Evolutionary conservation across 2,797 vertebrate genomes (phyloP).

Genomic region (Urophycis tenuis): DNA sequence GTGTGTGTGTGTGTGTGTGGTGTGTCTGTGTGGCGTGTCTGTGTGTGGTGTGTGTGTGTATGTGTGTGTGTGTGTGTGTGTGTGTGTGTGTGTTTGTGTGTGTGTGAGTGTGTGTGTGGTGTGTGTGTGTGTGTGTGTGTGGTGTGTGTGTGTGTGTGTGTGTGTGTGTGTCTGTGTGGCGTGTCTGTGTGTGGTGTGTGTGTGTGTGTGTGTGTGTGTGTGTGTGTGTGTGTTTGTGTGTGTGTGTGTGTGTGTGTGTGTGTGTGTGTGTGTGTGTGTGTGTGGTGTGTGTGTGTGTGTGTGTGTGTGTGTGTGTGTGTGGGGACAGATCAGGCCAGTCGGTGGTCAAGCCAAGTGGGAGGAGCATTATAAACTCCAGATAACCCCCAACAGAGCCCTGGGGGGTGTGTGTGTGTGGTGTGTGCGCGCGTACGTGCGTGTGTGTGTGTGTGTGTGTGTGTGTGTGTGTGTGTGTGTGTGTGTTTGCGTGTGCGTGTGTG

Average conservation of each 20-base stretch:
- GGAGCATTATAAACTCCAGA: conserved; percentile 47
- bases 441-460: not conserved
- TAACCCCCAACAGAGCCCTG: conserved; percentile 37
- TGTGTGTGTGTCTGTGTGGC: conserved; percentile 4
- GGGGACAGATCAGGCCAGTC: conserved; percentile 14
- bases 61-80: not conserved
- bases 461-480: not conserved
- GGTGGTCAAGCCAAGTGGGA: conserved; percentile 31
- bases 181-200: conserved; percentile 4
- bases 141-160: no score
- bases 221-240: conserved; percentile 10
- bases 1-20: no score
- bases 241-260: not conserved
- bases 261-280: not conserved
- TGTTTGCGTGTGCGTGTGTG: not conserved
- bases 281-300: not conserved
- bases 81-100: not conserved
- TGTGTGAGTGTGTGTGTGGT: not conserved
- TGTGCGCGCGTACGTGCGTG: no score
- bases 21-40: not conserved
- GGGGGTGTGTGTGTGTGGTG: not conserved
- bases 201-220: not conserved
- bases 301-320: not conserved
- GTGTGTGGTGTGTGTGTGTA: not conserved
- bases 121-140: not conserved